Percentiles rank a stretch among this genome's conserved stretches.
Conservation (phyloP, 2,797 vertebrate genomes). For the Notoglanidium macrostoma region DNA sequence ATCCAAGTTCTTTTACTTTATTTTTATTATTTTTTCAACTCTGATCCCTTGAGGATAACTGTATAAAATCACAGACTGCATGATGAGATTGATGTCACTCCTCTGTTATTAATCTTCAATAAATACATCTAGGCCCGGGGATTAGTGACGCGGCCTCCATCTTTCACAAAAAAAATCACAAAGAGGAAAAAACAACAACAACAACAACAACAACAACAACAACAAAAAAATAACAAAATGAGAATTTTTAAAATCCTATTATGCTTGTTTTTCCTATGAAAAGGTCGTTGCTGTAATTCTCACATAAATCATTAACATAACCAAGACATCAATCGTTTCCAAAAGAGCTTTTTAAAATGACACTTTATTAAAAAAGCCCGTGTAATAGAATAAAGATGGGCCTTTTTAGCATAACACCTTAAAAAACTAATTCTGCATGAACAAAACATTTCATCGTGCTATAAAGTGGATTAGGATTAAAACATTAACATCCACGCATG, state of each 20-base stretch:
- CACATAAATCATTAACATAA: background rate
- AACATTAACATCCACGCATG: background rate
- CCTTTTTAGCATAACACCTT: background rate
- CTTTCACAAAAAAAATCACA: constrained; percentile 74
- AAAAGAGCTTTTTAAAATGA: background rate
- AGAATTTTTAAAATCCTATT: background rate
- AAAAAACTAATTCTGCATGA: background rate
- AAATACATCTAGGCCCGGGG: constrained; percentile 83
- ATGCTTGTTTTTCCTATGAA: background rate
- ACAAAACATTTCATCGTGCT: background rate
- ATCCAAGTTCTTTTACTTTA: no score
- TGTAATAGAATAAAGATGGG: background rate
- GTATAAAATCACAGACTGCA: constrained; percentile 80
- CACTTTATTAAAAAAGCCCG: background rate
- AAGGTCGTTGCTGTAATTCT: background rate
- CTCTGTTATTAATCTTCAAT: constrained; percentile 83
- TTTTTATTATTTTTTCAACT: background rate
- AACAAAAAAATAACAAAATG: background rate
- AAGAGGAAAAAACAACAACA: constrained; percentile 63
- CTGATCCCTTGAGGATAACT: constrained; percentile 70
- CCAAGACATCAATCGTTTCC: background rate
- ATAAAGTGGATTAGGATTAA: background rate
- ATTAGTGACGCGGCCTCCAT: constrained; percentile 76
- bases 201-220: no score
- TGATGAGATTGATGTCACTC: constrained; percentile 77